Evolutionary conservation across 1,140 invertebrate genomes (phyloP), one percentile per base, ranked within the genome.

Genomic region (Linepithema humile): DNA sequence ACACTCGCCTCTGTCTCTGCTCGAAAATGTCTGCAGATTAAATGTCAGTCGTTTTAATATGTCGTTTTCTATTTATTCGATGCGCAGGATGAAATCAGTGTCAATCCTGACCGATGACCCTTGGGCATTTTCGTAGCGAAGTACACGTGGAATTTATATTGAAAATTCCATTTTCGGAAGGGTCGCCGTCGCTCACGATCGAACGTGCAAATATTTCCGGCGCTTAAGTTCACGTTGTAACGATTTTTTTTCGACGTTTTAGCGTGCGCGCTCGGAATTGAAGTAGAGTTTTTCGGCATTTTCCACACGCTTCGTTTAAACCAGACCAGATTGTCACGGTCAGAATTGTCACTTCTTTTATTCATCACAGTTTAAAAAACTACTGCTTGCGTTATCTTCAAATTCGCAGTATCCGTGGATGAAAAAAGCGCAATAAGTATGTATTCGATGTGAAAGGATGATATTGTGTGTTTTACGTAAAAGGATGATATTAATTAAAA

Each of bases 141-240:
- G 26, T 53, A 62, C 23, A 40, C 64, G 62, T 26, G 75, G 75
- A 70, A 80, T 80, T 70, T 80, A 69, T 69, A 80, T 80, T 80
- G 75, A 70, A 80, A 80, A 70, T 80, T 70, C 75, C 64, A 69
- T 80, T 80, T 80, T 80, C 64, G 62, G 48, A 69, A 70, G 23
- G 64, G 23, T 23, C 23, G 32, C 35, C 32, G 59, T 48, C 74
- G 20, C 29, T 65, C 74, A 50, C 32, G 26, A 20, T 15, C 59
- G 64, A 43, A 23, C 75, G 75, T 80, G 75, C 75, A 80, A 80
- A 70, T 80, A 80, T 80, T 70, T 80, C 64, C 48, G 75, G 17
- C 62, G 40, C 45, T 80, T 70, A 80, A 70, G 75, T 70, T 29
- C 64, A 50, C 65, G 53, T 67, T 78, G 62, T 78, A 78, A 35